Conservation (phyloP, 2,113 vertebrate genomes). For the Channa maculata region DNA sequence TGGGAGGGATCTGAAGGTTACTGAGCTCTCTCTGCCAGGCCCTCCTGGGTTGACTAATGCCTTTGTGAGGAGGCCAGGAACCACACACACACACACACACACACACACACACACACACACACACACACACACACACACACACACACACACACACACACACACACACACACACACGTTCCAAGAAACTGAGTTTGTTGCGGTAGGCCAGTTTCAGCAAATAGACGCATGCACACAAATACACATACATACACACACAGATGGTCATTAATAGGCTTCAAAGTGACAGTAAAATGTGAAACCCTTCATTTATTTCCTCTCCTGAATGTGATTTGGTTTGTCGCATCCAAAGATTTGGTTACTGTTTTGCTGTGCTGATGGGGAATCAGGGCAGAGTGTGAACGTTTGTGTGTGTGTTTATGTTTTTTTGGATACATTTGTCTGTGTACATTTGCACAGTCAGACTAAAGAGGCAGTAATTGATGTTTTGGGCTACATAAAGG, state of each 20-base stretch:
- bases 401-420: constrained; percentile 1
- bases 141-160: constrained; percentile 44
- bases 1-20: constrained; percentile 82
- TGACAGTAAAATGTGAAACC: constrained; percentile 51
- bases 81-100: constrained; percentile 61
- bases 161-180: constrained; percentile 45
- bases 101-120: constrained; percentile 37
- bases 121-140: constrained; percentile 5
- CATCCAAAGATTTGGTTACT: constrained; percentile 32
- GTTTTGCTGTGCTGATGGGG: constrained; percentile 17
- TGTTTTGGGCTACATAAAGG: background rate
- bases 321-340: constrained; percentile 45
- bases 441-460: background rate
- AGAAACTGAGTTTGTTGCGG: constrained; percentile 66
- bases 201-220: constrained; percentile 50
- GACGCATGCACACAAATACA: constrained; percentile 26
- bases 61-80: constrained; percentile 82
- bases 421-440: constrained; percentile 3
- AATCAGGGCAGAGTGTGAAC: background rate
- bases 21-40: constrained; percentile 76
- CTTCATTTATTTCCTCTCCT: constrained; percentile 58
- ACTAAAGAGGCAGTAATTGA: background rate
- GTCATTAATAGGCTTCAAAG: constrained; percentile 70
- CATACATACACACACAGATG: constrained; percentile 50
- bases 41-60: constrained; percentile 82